Base-by-base conservation (phyloP, 2,797 vertebrate species). In the Sebastes nivosus region DNA sequence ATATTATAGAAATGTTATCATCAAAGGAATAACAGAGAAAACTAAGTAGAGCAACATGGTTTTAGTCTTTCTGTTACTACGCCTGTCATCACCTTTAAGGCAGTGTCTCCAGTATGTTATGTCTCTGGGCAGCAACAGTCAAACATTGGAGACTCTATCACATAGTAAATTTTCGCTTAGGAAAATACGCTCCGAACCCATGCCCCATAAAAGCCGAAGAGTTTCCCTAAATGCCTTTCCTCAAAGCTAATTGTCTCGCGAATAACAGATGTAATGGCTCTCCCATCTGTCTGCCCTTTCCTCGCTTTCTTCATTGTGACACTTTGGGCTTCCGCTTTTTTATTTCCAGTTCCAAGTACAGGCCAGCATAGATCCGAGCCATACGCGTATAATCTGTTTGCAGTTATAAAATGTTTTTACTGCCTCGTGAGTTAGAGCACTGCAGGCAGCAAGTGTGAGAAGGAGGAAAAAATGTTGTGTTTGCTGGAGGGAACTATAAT, bases 321-420 rank as follows among this genome's bases (percentile, higher is more conserved):
- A 80, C 78, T 83, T 85, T 81, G 73, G 80, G 76, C 79, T 91
- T 87, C 86, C 67, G 36, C 77, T 79, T 84, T 84, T 89, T 85
- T 86, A 82, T 86, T 88, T 85, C 79, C 77, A 87, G 75, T 80
- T 54, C 75, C 71, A 70, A 64, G 57, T 68, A 30, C 69, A 84
- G 80, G 81, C 55, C 81, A 79, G 59, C 67, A 59, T 68, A 78
- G 86, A 90, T 78, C 79, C 20, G 12, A 93, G 71, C 74, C 67
- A 25, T 70, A 70, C 5, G 30, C 16, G 2, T 80, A 64, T 83
- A 83, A 90, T 90, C 79, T 93, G 80, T 91, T 91, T 87, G 85
- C 81, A 82, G 85, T 92, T 86, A 84, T 87, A 80, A 80, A 89
- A 82, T 38, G 29, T 93, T 95, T 75, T 94, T 93, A 94, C 82